A percentile compares a stretch with the other conserved stretches of the same genome.
These are phyloP conservation scores for Plebejus melissa DNA, from an alignment of 2,888 invertebrate genomes.

Conservation along the genomic window DNA sequence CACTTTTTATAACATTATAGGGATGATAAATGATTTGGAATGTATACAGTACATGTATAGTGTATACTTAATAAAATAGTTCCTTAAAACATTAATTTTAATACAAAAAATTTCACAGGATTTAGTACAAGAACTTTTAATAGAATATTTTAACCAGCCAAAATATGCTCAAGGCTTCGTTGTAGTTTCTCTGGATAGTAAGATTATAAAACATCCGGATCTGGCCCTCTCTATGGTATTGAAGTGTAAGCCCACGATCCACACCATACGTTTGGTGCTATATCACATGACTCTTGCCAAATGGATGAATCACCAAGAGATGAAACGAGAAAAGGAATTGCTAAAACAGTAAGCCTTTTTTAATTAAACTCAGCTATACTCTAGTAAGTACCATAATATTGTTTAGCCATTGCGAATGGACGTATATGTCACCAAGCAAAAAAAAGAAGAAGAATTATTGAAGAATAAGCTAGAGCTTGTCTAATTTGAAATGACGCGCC, in stretches of 20 bases:
- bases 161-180: conserved; percentile 61
- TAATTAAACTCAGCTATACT: not conserved
- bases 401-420: too few species aligned
- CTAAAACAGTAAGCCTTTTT: conserved; percentile 51
- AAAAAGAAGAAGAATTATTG: too few species aligned
- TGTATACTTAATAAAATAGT: too few species aligned
- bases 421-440: too few species aligned
- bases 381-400: not conserved
- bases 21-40: not conserved
- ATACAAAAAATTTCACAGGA: conserved; percentile 46
- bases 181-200: conserved; percentile 60
- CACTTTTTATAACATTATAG: not conserved
- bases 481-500: too few species aligned
- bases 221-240: conserved; percentile 54
- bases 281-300: conserved; percentile 63
- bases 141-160: conserved; percentile 51
- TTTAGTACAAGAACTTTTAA: conserved; percentile 56
- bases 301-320: conserved; percentile 64
- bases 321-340: conserved; percentile 52
- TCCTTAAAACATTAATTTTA: not conserved
- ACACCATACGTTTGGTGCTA: conserved; percentile 59
- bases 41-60: too few species aligned
- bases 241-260: conserved; percentile 57
- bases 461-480: too few species aligned
- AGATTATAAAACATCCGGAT: conserved; percentile 54